Percentiles rank a stretch among this genome's conserved stretches.
Evolutionary conservation across 2,888 invertebrate species (phyloP).

Genomic region (Hyposoter dolosus): DNA sequence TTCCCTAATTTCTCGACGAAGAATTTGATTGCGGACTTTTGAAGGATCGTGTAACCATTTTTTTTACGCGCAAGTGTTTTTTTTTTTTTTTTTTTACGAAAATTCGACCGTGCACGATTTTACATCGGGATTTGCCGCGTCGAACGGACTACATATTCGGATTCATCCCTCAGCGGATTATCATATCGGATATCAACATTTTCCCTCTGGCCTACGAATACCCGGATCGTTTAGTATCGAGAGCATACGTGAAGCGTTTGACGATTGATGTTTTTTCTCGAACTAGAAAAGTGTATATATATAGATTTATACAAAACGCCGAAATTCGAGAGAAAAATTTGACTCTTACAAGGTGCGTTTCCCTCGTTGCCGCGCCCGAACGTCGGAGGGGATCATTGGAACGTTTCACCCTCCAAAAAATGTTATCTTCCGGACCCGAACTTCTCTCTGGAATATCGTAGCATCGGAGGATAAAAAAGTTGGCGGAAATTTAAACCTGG

Average conservation of each 20-base stretch:
- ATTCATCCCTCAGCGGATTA: conserved; percentile 57
- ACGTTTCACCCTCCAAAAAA: conserved; percentile 3
- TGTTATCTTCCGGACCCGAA: neutral
- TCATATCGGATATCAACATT: conserved; percentile 57
- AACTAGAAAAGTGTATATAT: neutral
- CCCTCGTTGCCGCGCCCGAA: neutral
- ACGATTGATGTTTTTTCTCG: conserved; percentile 38
- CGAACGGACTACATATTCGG: conserved; percentile 53
- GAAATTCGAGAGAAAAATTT: conserved; percentile 17
- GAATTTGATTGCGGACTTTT: neutral
- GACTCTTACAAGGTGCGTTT: neutral
- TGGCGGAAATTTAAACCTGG: neutral
- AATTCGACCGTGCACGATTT: conserved; percentile 4
- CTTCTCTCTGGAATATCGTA: neutral
- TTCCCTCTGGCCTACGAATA: conserved; percentile 37
- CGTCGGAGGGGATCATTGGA: neutral
- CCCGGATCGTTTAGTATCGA: neutral
- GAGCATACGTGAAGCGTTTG: conserved; percentile 19
- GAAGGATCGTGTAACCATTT: neutral
- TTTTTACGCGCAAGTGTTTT: neutral
- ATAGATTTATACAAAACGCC: neutral
- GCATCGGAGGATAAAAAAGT: neutral
- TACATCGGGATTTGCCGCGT: conserved; percentile 42
- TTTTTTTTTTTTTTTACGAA: neutral
- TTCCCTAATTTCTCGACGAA: neutral